Evolutionary conservation across 1,140 invertebrate species (phyloP), one percentile per base, ranked within the genome.

Genomic region (Teleopsis dalmanni): DNA sequence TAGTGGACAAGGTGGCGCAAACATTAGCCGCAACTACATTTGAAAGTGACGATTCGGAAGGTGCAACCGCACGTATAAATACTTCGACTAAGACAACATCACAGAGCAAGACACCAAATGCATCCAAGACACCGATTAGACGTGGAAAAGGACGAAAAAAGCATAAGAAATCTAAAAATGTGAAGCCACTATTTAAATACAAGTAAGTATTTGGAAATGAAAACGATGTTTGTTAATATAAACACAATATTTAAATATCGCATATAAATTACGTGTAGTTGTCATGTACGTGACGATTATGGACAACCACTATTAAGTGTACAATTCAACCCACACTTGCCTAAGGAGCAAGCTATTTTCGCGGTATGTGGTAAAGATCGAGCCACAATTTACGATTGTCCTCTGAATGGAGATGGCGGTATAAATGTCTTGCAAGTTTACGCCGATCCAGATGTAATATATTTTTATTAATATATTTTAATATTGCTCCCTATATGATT

Each of bases 311-410:
- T 98, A 27, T 98, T 97, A 78, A 93, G 93, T 2, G 86, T 89
- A 22, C 85, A 93, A 60, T 93, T 97, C 62, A 95, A 97, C 75
- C 87, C 93, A 55, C 78, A 91, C 62, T 72, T 94, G 6, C 79
- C 91, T 65, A 73, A 93, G 5, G 85, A 91, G 55, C 87, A 85
- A 1, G 84, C 93, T 54, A 82, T 95, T 53, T 96, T 98, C 77
- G 92, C 94, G 7, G 90, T 91, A 18, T 91, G 94, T 18, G 93
- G 93, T n/a, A 93, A 90, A 63, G 95, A 95, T 69, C 75, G 91
- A 53, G 89, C 95, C 14, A 91, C 91, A 29, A 83, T 98, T 53
- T 98, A 97, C 72, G 91, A 97, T 70, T 95, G 91, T 68, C 76
- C 65, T 10, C 29, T 22, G 7, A 26, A 31, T 9, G 54, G 62